Evolutionary conservation across 2,888 invertebrate species (phyloP), one percentile per base, ranked within the genome.

Genomic region (Pollenia angustigena): DNA sequence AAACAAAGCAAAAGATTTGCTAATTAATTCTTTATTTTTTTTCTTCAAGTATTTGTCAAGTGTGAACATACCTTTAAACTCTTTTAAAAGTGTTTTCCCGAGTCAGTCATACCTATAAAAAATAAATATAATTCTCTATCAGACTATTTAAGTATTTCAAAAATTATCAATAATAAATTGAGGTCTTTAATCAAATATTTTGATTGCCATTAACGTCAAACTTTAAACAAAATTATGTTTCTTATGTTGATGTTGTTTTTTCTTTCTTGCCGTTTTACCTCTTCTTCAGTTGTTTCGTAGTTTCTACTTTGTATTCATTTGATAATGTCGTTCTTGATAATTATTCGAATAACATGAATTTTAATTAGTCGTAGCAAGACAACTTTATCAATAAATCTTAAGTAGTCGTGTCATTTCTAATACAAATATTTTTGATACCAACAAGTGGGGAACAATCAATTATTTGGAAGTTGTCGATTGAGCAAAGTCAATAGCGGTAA

Each of bases 341-440:
- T 81, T 81, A 71, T 81, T 60, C 14, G 12, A 42, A 66, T 44
- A 74, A 85, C 68, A 85, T 78, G 74, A 75, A 82, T 85, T 85
- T 85, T 82, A 82, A 82, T 85, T 81, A 75, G 54, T 56, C 16
- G 54, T 60, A 74, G 74, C 56, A 32, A 58, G 18, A 69, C 54
- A 78, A 2, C 69, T 68, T 68, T 74, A 72, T 69, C 68, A 68
- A 16, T 23, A 71, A 32, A 50, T 76, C 69, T 75, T 75, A 54
- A 85, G 48, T 75, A 46, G 40, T 72, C 56, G 12, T 66, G 10
- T 46, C 46, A 18, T 78, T 58, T 56, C 14, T 46, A 72, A 40
- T 32, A 42, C 18, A 58, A 16, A 54, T 4, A 60, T 16, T 18
- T 48, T 71, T 52, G 54, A 56, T 56, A 72, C 12, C 46, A 40